A percentile compares a stretch with the other conserved stretches of the same genome.
These are phyloP conservation scores for Meteorus sp. DNA, from an alignment of 1,140 invertebrate genomes.

Conservation along the genomic window DNA sequence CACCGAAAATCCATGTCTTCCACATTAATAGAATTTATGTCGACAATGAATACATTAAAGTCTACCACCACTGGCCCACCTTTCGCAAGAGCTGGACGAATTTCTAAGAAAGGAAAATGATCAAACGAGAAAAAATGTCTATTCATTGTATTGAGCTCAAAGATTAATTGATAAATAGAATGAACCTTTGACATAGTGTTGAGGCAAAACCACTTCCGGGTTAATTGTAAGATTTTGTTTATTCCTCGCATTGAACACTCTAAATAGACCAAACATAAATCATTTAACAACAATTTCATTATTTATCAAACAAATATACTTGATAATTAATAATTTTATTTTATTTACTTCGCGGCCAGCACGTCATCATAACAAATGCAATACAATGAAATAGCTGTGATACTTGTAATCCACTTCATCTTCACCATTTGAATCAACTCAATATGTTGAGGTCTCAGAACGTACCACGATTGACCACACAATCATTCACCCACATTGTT, in stretches of 20 bases:
- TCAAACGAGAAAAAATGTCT: slow-evolving; percentile 34
- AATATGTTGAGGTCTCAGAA: no score
- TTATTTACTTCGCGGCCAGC: no score
- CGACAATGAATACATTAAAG: slow-evolving; percentile 78
- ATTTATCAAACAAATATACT: no score
- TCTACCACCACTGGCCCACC: slow-evolving; percentile 71
- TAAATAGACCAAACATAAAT: slow-evolving; percentile 45
- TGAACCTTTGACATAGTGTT: slow-evolving; percentile 76
- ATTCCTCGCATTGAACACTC: slow-evolving; percentile 55
- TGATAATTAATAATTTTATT: no score
- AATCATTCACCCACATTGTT: no score
- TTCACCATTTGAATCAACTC: no score
- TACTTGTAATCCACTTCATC: no score
- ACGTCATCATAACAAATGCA: no score
- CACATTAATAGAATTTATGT: slow-evolving; percentile 84
- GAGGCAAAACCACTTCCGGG: slow-evolving; percentile 67
- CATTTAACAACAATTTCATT: not conserved
- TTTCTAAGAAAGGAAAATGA: slow-evolving; percentile 60
- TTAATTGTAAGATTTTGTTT: slow-evolving; percentile 65
- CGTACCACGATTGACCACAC: no score
- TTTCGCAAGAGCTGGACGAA: slow-evolving; percentile 70
- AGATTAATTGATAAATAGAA: no score
- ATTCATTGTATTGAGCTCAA: slow-evolving; percentile 31
- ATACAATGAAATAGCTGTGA: no score
- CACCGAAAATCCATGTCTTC: slow-evolving; percentile 86